Evolutionary conservation across 2,797 vertebrate genomes (phyloP), one percentile per base, ranked within the genome.

Genomic region (Ctenochaetus hawaiiensis): DNA sequence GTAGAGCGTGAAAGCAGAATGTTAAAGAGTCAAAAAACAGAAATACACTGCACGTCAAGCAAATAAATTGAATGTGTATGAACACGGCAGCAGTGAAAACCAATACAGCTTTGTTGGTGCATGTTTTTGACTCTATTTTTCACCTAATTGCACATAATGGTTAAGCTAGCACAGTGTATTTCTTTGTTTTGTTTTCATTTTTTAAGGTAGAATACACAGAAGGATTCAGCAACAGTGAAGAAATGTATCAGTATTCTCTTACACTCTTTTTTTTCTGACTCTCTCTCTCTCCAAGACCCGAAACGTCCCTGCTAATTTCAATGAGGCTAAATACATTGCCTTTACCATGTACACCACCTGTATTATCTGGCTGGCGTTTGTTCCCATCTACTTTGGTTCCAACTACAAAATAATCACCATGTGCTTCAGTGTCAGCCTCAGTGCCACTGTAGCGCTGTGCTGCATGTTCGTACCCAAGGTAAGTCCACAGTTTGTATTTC

Each of bases 371-470:
- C 94, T 99, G 92, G 98, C 98, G 60, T 99, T 99, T 18, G 98
- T 99, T 62, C 98, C 98, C 73, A 99, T 99, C 93, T 99, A 99
- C 95, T 99, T 99, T 67, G 98, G 98, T 85, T 99, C 98, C 92
- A 98, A 99, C 94, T 99, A 99, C 94, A 99, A 99, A 94, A 99
- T 98, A 83, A 98, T 99, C 94, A 99, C 98, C 81, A 99, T 98
- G 96, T 99, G 98, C 89, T 99, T 99, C 96, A 99, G 97, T 0
- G 98, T 99, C 67, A 99, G 97, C 83, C 95, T 99, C 87, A 99
- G 98, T 12, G 98, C 98, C 90, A 99, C 98, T 0, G 98, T 99
- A 87, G 98, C 98, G 0, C 95, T 99, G 0, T 96, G 98, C 85
- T 99, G 98, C 72, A 99, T 99, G 98, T 99, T 99, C 72, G 97